phyloP scores from a whole-genome alignment of 2,113 vertebrate species.

The Entomyzon cyanotis region DNA sequence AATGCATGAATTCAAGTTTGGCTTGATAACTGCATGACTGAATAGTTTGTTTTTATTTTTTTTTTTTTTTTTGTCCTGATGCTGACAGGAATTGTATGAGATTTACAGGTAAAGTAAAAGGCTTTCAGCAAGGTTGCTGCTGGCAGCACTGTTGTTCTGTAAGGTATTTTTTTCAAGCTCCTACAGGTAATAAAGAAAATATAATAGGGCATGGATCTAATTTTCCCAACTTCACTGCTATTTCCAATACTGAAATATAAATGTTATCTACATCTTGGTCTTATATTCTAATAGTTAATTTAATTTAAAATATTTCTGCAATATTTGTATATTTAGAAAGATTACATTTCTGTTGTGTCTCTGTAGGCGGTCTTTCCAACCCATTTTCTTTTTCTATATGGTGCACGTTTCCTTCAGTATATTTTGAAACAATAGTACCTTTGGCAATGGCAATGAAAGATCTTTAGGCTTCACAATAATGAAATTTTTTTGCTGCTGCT shows the following conservation, averaged over 20 bases:
- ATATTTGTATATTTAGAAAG: neutral
- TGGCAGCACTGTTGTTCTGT: neutral
- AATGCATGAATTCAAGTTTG: neutral
- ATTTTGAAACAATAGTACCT: neutral
- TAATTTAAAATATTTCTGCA: neutral
- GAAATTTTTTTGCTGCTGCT: neutral
- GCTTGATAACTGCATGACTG: neutral
- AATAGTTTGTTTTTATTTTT: neutral
- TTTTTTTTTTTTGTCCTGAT: neutral
- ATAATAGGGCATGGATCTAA: neutral
- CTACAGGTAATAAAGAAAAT: neutral
- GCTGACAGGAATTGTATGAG: neutral
- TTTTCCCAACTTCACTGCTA: neutral
- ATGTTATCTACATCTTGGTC: neutral
- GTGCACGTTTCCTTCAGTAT: neutral
- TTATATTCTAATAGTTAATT: neutral
- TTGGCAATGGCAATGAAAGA: neutral
- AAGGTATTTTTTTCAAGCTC: neutral
- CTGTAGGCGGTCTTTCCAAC: neutral
- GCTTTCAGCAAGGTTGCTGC: neutral
- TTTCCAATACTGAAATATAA: neutral
- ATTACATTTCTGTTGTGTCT: neutral
- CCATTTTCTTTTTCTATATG: neutral
- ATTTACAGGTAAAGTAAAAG: neutral
- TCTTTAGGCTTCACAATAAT: neutral